Conservation (phyloP, 1,140 invertebrate species). For the Papilio helenus region DNA sequence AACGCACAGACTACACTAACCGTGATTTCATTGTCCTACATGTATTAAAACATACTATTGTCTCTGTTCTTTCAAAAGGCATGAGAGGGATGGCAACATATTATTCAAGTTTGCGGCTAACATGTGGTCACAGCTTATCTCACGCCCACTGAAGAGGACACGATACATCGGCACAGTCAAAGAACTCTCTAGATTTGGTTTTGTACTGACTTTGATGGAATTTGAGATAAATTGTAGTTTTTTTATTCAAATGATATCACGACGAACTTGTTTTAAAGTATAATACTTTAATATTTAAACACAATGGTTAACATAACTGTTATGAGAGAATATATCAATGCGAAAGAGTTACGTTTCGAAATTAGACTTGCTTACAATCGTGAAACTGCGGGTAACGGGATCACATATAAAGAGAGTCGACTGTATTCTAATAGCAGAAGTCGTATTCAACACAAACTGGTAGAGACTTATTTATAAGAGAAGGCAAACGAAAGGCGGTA, state of each 20-base stretch:
- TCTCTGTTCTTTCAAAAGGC: background rate
- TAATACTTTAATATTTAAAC: too few species aligned
- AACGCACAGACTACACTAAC: background rate
- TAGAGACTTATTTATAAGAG: too few species aligned
- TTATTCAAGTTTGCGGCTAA: background rate
- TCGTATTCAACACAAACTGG: too few species aligned
- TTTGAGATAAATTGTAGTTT: background rate
- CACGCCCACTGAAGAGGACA: background rate
- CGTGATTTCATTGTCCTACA: background rate
- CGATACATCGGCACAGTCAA: background rate
- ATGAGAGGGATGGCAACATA: background rate
- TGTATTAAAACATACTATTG: background rate
- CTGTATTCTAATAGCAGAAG: too few species aligned
- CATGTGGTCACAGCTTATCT: background rate
- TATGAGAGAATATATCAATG: too few species aligned
- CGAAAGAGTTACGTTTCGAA: too few species aligned
- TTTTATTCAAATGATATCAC: background rate
- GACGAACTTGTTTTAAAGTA: background rate
- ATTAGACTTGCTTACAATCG: too few species aligned
- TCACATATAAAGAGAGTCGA: too few species aligned
- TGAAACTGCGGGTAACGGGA: too few species aligned
- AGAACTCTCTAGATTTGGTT: constrained; percentile 10
- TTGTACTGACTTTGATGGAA: background rate
- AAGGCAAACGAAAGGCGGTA: too few species aligned
- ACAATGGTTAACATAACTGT: too few species aligned